These are phyloP conservation scores for Rhinopithecus roxellana DNA, from an alignment of 2,113 vertebrate species.

Conservation along the genomic window DNA sequence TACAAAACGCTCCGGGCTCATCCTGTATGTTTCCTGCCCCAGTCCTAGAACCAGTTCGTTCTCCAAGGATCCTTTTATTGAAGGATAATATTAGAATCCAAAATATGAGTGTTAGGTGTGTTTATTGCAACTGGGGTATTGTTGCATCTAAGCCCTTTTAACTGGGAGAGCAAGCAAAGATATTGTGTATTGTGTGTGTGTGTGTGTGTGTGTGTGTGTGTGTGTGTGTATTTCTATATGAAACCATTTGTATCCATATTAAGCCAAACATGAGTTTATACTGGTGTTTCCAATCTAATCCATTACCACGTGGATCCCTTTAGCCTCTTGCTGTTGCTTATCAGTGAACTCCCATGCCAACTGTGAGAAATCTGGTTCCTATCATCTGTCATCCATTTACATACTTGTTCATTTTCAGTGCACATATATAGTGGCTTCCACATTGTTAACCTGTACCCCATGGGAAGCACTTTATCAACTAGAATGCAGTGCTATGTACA, in stretches of 20 bases:
- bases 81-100: background rate
- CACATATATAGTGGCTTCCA: background rate
- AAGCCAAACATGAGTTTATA: background rate
- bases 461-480: background rate
- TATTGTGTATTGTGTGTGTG: background rate
- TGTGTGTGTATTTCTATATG: no score
- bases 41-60: background rate
- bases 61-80: background rate
- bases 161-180: background rate
- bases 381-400: background rate
- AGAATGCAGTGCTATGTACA: background rate
- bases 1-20: background rate
- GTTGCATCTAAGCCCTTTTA: background rate
- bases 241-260: background rate
- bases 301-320: background rate
- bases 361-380: background rate
- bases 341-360: background rate
- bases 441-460: background rate
- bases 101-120: background rate
- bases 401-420: background rate
- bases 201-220: background rate
- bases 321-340: background rate
- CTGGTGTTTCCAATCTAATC: background rate
- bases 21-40: background rate
- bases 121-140: background rate